Percentiles rank a stretch among this genome's conserved stretches.
Conservation (phyloP, 2,797 vertebrate genomes). For the Naso thynnoides region DNA sequence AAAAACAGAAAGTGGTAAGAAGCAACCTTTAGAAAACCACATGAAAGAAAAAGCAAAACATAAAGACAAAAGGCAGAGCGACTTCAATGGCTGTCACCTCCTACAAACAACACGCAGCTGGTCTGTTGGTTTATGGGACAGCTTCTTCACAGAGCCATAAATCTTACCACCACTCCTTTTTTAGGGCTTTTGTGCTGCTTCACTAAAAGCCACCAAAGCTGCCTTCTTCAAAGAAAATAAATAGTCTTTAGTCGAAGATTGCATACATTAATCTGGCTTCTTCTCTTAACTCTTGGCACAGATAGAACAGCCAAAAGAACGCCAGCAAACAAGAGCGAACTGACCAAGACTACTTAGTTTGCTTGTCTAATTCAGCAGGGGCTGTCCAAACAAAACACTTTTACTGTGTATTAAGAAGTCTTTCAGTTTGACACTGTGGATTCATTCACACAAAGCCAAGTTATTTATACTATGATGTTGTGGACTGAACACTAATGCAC, state of each 20-base stretch:
- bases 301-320: constrained; percentile 38
- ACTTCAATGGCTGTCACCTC: constrained; percentile 72
- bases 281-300: constrained; percentile 42
- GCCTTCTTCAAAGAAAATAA: constrained; percentile 73
- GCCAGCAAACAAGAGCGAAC: constrained; percentile 35
- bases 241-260: constrained; percentile 65
- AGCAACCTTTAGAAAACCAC: constrained; percentile 32
- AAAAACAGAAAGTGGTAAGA: constrained; percentile 31
- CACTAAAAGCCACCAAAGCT: constrained; percentile 71
- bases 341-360: constrained; percentile 18
- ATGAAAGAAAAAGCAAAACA: constrained; percentile 34
- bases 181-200: constrained; percentile 75
- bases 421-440: constrained; percentile 40
- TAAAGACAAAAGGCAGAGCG: constrained; percentile 65
- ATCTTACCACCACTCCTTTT: constrained; percentile 67
- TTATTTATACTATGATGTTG: constrained; percentile 11
- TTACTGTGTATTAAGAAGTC: constrained; percentile 48
- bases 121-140: constrained; percentile 79
- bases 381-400: constrained; percentile 60
- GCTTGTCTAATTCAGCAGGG: constrained; percentile 57
- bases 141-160: constrained; percentile 74
- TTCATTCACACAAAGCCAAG: constrained; percentile 16
- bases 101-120: constrained; percentile 79
- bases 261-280: constrained; percentile 54
- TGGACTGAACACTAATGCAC: constrained; percentile 2